Evolutionary conservation across 2,888 invertebrate species (phyloP), one percentile per base, ranked within the genome.

Genomic region (Eupithecia tripunctaria): DNA sequence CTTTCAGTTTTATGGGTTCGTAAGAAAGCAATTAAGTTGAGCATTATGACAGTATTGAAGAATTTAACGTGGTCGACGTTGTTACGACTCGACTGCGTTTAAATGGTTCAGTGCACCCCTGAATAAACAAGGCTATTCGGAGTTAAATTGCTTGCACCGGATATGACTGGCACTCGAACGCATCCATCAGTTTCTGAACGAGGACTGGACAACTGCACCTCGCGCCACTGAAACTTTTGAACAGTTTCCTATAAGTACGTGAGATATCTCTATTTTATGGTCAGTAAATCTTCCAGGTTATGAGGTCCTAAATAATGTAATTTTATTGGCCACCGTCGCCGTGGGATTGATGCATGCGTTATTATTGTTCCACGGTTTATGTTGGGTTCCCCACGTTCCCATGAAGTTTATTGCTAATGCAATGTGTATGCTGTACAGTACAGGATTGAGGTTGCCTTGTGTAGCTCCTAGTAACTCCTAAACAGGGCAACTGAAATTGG

Each of bases 41-140:
- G 89, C 90, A 91, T 92, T 94, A 91, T 93, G 89, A 93, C 92
- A 87, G 93, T 90, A 93, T 93, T 89, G 90, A 88, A 91, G 90
- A 92, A 92, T 92, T 92, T 90, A 92, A 93, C 91, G 91, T 89
- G 89, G 90, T 90, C 88, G 89, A 86, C 84, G 89, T 86, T 85
- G 91, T 91, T 89, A 91, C 89, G 91, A 89, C 88, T 89, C 78
- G 81, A 85, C 87, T 86, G 86, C 82, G 87, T 89, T 91, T 91
- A 91, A 93, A 91, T 93, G 90, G 93, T 93, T 93, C 94, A 93
- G 81, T 93, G 94, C 93, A 91, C 94, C 92, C 91, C 92, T 91
- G 91, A 91, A 92, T 93, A 93, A 94, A 94, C 93, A 94, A 85
- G 88, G 84, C 88, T 91, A 91, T 90, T 90, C 82, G 86, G 81